Conservation (phyloP, 2,113 vertebrate genomes). For the Notarius lentiginosus region DNA sequence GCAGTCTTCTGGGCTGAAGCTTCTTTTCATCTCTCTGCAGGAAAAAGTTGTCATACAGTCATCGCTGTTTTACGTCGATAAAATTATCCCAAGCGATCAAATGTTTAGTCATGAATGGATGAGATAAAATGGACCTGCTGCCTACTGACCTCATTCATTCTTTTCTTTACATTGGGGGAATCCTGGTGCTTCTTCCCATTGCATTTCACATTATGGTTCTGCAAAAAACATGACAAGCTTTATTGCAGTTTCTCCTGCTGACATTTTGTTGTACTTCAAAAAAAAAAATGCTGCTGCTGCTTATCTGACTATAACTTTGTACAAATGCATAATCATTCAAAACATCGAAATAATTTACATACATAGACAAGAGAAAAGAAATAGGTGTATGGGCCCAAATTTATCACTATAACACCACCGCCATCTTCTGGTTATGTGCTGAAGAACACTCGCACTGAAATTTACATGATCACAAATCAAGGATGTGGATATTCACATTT, state of each 20-base stretch:
- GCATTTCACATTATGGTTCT: constrained; percentile 77
- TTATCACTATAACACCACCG: not conserved
- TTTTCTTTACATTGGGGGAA: constrained; percentile 81
- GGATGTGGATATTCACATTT: not conserved
- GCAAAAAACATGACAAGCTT: constrained; percentile 13
- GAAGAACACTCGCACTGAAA: not conserved
- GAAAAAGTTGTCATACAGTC: not conserved
- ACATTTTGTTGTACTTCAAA: not conserved
- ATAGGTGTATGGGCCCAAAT: not conserved
- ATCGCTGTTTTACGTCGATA: not conserved
- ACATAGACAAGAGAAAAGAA: not conserved
- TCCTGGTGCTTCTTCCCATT: constrained; percentile 86
- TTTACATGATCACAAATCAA: not conserved
- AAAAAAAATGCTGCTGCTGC: too few species aligned
- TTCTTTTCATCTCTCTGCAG: constrained; percentile 89
- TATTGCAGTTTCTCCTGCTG: not conserved
- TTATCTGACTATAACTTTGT: not conserved
- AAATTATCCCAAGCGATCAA: not conserved
- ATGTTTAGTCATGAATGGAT: not conserved
- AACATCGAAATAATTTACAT: not conserved
- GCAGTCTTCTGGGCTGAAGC: constrained; percentile 84
- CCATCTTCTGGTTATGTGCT: constrained; percentile 21
- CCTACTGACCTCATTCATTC: constrained; percentile 72
- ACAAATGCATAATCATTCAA: not conserved
- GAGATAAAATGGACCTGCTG: constrained; percentile 64